Evolutionary conservation across 2,797 vertebrate species (phyloP).

Genomic region (Onychomys torridus): DNA sequence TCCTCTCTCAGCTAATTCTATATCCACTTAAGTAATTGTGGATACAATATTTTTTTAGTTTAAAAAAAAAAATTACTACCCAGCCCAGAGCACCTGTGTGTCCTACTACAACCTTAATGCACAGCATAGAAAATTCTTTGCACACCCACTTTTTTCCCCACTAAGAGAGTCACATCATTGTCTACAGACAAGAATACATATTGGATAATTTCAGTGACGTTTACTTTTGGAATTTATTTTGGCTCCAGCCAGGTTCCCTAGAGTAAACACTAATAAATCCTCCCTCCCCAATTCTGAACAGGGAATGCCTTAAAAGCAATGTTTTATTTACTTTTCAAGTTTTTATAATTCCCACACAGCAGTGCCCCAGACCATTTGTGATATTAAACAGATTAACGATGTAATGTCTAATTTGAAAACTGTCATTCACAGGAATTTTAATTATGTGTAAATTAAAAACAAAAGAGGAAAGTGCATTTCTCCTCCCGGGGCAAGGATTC

Average conservation of each 20-base stretch:
- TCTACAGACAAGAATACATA: not conserved
- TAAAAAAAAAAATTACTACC: not conserved
- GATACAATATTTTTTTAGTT: not conserved
- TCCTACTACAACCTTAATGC: not conserved
- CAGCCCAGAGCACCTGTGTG: not conserved
- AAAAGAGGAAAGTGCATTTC: not conserved
- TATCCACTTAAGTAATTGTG: not conserved
- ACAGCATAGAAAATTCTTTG: not conserved
- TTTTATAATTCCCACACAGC: constrained; percentile 82
- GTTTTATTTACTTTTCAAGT: constrained; percentile 62
- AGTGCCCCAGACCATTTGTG: constrained; percentile 76
- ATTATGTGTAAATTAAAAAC: constrained; percentile 84
- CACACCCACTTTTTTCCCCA: not conserved
- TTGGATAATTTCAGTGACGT: not conserved
- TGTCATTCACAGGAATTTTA: constrained; percentile 84
- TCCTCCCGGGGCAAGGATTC: constrained; percentile 36
- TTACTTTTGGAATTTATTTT: constrained; percentile 52
- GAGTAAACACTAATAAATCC: constrained; percentile 72
- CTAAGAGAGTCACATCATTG: not conserved
- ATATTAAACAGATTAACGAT: constrained; percentile 85
- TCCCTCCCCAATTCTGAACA: constrained; percentile 67
- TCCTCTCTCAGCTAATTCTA: not conserved
- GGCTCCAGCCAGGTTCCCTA: constrained; percentile 34
- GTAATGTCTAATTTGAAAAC: constrained; percentile 84
- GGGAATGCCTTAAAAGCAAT: constrained; percentile 45